Percentiles rank a stretch among this genome's conserved stretches.
These are phyloP conservation scores for Patella depressa DNA, from an alignment of 2,888 invertebrate genomes.

Conservation along the genomic window DNA sequence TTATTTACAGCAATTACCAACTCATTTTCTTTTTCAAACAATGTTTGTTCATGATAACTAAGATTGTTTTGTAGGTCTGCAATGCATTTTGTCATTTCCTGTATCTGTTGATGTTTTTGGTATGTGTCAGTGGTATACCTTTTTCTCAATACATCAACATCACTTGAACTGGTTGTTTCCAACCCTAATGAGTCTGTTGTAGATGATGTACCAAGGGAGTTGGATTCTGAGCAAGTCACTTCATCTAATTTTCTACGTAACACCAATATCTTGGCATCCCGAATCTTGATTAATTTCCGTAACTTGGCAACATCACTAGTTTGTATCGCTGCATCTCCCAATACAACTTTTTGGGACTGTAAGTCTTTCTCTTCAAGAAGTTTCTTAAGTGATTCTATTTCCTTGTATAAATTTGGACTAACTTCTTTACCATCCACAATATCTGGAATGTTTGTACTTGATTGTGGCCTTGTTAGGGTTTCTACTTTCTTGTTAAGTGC, in stretches of 20 bases:
- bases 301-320: conserved; percentile 8
- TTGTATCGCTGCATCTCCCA: conserved; percentile 5
- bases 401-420: conserved; percentile 9
- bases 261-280: conserved; percentile 13
- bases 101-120: not conserved
- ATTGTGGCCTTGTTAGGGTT: not conserved
- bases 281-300: conserved; percentile 13
- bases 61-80: not conserved
- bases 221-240: not conserved
- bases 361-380: conserved; percentile 15
- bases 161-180: not conserved
- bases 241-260: conserved; percentile 14
- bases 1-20: not conserved
- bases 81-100: not conserved
- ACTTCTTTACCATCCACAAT: not conserved
- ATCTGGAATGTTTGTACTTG: not conserved
- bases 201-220: not conserved
- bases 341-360: conserved; percentile 13
- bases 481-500: not conserved
- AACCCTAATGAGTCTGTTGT: not conserved
- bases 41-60: conserved; percentile 2
- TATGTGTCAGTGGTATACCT: not conserved
- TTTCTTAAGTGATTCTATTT: conserved; percentile 13
- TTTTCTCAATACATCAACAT: not conserved
- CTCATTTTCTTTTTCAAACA: conserved; percentile 11